Evolutionary conservation across 2,113 vertebrate species (phyloP).

Genomic region (Procapra przewalskii): DNA sequence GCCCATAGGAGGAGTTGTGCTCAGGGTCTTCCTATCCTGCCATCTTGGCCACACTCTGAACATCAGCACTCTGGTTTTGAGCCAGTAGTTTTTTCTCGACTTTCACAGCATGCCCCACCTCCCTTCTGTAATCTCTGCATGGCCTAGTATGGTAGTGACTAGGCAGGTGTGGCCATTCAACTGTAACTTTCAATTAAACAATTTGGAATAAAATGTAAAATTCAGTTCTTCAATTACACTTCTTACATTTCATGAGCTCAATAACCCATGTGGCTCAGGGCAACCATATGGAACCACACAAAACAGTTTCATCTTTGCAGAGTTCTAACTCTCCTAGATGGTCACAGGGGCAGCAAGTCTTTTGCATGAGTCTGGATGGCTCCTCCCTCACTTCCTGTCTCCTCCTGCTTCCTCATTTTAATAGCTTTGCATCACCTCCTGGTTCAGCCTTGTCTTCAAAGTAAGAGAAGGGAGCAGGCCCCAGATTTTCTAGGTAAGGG

Average conservation of each 20-base stretch:
- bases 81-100: background rate
- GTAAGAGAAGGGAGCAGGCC: background rate
- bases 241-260: background rate
- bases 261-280: background rate
- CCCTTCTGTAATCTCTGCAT: background rate
- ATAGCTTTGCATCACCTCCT: background rate
- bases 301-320: background rate
- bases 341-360: background rate
- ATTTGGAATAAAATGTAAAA: background rate
- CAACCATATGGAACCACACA: fast-evolving
- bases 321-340: background rate
- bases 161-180: background rate
- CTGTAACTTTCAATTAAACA: background rate
- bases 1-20: background rate
- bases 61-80: background rate
- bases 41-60: background rate
- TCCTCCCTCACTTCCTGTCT: constrained; percentile 23
- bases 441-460: background rate
- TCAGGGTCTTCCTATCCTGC: background rate
- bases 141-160: background rate
- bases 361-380: background rate
- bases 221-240: background rate
- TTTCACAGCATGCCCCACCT: background rate
- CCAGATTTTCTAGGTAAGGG: background rate
- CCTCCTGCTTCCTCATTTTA: background rate